phyloP scores from a whole-genome alignment of 2,888 invertebrate genomes.

The Elaeidobius kamerunicus region DNA sequence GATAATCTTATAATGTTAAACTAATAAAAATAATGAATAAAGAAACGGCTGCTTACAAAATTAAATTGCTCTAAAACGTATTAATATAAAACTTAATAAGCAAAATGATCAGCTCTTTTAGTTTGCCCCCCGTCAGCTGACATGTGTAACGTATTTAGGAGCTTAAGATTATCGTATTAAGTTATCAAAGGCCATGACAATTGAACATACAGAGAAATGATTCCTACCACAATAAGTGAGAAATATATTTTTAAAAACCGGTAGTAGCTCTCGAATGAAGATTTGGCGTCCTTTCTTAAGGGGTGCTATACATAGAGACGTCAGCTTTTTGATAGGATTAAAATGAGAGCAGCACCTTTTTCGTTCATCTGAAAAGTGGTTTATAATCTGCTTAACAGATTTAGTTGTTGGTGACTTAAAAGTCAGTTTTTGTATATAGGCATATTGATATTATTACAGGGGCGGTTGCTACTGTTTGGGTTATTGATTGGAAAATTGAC shows the following conservation, averaged over 20 bases:
- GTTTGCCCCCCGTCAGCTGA: slow-evolving; percentile 15
- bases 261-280: slow-evolving; percentile 39
- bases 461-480: slow-evolving; percentile 1
- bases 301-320: slow-evolving; percentile 34
- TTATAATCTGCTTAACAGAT: slow-evolving; percentile 33
- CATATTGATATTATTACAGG: slow-evolving; percentile 18
- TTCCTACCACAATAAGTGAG: slow-evolving; percentile 31
- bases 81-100: too few relatives aligned
- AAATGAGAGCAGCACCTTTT: slow-evolving; percentile 33
- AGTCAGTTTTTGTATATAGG: slow-evolving; percentile 15
- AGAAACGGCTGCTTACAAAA: background rate
- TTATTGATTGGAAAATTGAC: too few relatives aligned
- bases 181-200: slow-evolving; percentile 33
- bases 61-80: too few relatives aligned
- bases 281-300: slow-evolving; percentile 25
- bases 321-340: slow-evolving; percentile 44
- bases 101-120: slow-evolving; percentile 1
- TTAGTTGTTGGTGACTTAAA: slow-evolving; percentile 28
- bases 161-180: slow-evolving; percentile 36
- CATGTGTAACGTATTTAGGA: slow-evolving; percentile 31
- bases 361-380: slow-evolving; percentile 28
- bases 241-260: slow-evolving; percentile 41
- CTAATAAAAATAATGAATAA: background rate
- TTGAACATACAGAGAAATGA: slow-evolving; percentile 10
- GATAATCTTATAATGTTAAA: too few relatives aligned